Base-by-base conservation (phyloP, 1,140 invertebrate species). In the Scaptomyza graminum region DNA sequence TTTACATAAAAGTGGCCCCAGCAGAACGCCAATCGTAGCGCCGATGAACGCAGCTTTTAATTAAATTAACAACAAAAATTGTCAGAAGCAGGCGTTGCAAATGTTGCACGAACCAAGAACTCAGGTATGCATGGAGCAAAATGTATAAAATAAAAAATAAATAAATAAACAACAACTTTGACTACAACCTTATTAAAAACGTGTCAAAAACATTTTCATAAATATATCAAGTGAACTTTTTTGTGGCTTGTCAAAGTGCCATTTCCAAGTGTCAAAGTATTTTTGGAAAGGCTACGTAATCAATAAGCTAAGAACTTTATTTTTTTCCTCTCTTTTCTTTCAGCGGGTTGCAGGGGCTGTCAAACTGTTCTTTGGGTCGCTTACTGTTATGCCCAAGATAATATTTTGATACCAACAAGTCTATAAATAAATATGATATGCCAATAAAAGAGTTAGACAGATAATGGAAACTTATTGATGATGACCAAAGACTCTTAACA, bases 181-280 rank as follows among this genome's bases (percentile, higher is more conserved):
- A 72, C 55, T 34, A 9, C 65, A 79, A 85, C 62, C 81, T 85
- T 85, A 85, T 85, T 85, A 85, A 85, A 85, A 85, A 85, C 77
- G 81, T 85, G 81, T 87, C 81, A 85, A 76, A 85, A 87, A 87
- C 81, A 85, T 87, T 85, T 87, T 81, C 77, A 78, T 85, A 87
- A 85, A 85, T 85, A 85, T 85, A 87, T 85, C 77, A 85, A 83
- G 69, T 81, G 63, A 81, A 76, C 61, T 79, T 79, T 34, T 79
- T 76, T 76, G 55, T 46, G 57, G 55, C 72, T 73, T 74, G 71
- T 74, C 71, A 74, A 74, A 69, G 46, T 70, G 71, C 71, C 71
- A 74, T 61, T 28, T 50, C 37, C 60, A 74, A 82, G 62, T 83
- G 76, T 80, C 82, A 85, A 87, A 85, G 70, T 85, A 67, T 87